Evolutionary conservation across 1,140 invertebrate species (phyloP).

Genomic region (Magallana angulata): DNA sequence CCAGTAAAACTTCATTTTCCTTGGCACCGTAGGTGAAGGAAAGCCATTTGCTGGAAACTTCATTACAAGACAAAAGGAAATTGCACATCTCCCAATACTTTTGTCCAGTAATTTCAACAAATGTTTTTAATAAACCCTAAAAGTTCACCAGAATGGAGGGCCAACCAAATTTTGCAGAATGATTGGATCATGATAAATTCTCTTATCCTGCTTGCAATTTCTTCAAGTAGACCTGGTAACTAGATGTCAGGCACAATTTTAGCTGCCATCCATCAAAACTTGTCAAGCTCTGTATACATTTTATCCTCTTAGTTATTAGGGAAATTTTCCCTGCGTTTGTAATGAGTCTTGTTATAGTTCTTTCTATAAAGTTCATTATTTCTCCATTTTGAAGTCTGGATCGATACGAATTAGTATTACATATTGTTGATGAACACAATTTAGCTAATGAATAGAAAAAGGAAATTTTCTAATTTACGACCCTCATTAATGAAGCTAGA

Average conservation of each 20-base stretch:
- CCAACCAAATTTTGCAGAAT: neutral
- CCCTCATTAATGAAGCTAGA: constrained; percentile 24
- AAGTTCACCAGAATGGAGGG: constrained; percentile 5
- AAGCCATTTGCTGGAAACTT: constrained; percentile 26
- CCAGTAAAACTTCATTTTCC: constrained; percentile 36
- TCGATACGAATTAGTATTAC: constrained; percentile 36
- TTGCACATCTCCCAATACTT: neutral
- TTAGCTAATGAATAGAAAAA: constrained; percentile 35
- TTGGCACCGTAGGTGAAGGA: constrained; percentile 21
- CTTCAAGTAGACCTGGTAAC: constrained; percentile 17
- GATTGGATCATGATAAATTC: constrained; percentile 53
- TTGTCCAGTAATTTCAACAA: constrained; percentile 26
- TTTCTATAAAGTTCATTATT: constrained; percentile 39
- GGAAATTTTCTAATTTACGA: constrained; percentile 38
- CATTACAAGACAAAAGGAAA: constrained; percentile 31
- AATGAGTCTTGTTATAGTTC: constrained; percentile 39
- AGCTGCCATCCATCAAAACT: constrained; percentile 58
- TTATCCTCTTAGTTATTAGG: constrained; percentile 46
- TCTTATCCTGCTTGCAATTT: constrained; percentile 50
- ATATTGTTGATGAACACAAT: constrained; percentile 33
- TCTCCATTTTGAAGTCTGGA: constrained; percentile 32
- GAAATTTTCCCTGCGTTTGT: constrained; percentile 48
- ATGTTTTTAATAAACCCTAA: constrained; percentile 26
- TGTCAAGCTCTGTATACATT: constrained; percentile 52
- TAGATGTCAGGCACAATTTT: constrained; percentile 54